Evolutionary conservation across 2,113 vertebrate species (phyloP).

Genomic region (Vidua chalybeata): DNA sequence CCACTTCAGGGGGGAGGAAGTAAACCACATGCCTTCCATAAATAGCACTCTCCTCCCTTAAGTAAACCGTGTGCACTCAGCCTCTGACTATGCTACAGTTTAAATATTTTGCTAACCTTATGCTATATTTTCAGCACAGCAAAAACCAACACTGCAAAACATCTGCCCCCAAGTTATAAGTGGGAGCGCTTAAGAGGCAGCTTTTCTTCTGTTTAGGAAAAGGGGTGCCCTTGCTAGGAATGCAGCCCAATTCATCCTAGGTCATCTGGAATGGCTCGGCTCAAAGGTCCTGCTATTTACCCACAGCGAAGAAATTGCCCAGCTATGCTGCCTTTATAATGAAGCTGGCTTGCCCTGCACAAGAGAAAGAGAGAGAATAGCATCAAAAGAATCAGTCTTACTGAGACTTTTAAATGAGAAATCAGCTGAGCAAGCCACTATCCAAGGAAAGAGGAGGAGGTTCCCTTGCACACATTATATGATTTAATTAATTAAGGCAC

Average conservation of each 20-base stretch:
- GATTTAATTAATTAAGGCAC: slow-evolving; percentile 1
- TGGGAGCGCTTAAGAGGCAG: not conserved
- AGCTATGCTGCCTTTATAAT: not conserved
- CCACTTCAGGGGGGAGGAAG: slow-evolving; percentile 10
- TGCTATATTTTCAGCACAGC: not conserved
- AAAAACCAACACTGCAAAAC: slow-evolving; percentile 18
- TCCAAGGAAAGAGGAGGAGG: not conserved
- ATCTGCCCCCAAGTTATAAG: slow-evolving; percentile 1
- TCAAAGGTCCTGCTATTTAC: not conserved
- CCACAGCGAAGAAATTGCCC: not conserved
- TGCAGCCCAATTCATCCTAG: not conserved
- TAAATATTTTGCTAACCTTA: slow-evolving; percentile 54
- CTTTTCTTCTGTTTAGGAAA: not conserved
- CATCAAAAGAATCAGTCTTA: not conserved
- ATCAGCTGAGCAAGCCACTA: not conserved
- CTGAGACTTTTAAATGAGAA: not conserved
- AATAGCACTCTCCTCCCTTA: slow-evolving; percentile 66
- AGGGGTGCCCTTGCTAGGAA: not conserved
- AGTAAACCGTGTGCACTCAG: slow-evolving; percentile 48
- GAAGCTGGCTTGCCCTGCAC: not conserved
- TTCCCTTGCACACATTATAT: not conserved
- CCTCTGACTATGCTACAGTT: not conserved
- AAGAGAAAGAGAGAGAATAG: not conserved
- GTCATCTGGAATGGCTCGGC: not conserved
- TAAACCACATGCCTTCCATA: slow-evolving; percentile 68